Conservation (phyloP, 2,797 vertebrate genomes). For the Pseudopleuronectes americanus region DNA sequence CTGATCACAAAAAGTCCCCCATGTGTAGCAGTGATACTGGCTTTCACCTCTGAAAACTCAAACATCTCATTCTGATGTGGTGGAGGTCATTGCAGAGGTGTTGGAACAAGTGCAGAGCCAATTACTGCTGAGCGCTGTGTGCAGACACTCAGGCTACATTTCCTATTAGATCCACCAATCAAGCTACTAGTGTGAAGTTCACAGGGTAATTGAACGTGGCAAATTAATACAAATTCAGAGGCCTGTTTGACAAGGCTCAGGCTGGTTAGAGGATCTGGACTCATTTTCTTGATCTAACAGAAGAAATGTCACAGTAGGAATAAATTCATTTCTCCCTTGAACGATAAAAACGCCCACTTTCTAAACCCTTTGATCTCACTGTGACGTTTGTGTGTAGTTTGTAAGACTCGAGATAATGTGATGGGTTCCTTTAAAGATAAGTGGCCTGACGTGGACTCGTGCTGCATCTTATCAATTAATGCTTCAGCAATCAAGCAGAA, state of each 20-base stretch:
- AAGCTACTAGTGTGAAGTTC: neutral
- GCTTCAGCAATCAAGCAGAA: conserved; percentile 73
- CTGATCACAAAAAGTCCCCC: conserved; percentile 76
- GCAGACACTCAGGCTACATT: neutral
- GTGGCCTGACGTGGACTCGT: conserved; percentile 47
- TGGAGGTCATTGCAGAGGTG: neutral
- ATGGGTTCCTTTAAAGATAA: conserved; percentile 69
- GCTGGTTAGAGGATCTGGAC: neutral
- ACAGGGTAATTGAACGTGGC: neutral
- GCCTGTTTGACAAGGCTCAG: neutral
- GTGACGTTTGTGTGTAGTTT: conserved; percentile 60
- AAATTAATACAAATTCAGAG: conserved; percentile 21
- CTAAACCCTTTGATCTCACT: conserved; percentile 74
- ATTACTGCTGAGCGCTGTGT: neutral
- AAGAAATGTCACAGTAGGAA: conserved; percentile 51
- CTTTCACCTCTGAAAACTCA: conserved; percentile 39
- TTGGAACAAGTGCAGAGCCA: neutral
- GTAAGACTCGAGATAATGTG: conserved; percentile 70
- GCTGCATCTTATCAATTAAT: conserved; percentile 79
- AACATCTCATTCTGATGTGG: conserved; percentile 1
- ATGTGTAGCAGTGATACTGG: conserved; percentile 18
- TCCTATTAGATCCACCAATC: neutral
- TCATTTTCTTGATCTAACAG: conserved; percentile 20
- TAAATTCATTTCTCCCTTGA: conserved; percentile 38
- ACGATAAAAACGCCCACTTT: conserved; percentile 58